phyloP scores from a whole-genome alignment of 1,140 invertebrate species.

The Zaprionus africanus region DNA sequence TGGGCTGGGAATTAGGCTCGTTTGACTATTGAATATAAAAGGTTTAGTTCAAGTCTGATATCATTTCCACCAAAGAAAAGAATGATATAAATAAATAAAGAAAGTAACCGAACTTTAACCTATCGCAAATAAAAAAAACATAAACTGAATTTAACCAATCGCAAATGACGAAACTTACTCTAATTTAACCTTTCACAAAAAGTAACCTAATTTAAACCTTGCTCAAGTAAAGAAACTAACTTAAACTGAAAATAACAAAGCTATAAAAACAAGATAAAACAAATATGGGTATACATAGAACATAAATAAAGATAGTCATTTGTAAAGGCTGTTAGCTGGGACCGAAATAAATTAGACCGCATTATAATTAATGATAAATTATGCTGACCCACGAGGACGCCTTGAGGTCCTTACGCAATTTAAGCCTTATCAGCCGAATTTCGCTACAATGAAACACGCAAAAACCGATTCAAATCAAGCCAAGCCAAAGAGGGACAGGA shows the following conservation, averaged over 20 bases:
- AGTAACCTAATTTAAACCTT: no score
- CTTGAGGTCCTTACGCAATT: conserved; percentile 11
- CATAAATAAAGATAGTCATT: neutral
- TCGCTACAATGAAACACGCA: conserved; percentile 19
- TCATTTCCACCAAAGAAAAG: no score
- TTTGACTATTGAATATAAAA: no score
- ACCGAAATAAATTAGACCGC: neutral
- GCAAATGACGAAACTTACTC: no score
- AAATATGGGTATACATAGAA: neutral
- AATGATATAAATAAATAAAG: no score
- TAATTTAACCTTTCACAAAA: no score
- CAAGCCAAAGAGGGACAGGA: neutral
- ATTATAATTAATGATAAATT: conserved; percentile 11
- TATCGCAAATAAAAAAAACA: no score
- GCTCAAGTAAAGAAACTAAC: neutral
- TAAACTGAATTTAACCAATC: no score
- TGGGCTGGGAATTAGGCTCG: no score
- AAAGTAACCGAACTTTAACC: no score
- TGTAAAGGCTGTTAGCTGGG: neutral
- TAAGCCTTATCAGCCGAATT: conserved; percentile 18
- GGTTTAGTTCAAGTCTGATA: no score
- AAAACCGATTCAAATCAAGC: conserved; percentile 25
- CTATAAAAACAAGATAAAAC: neutral
- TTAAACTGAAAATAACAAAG: neutral
- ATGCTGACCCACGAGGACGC: conserved; percentile 8